Evolutionary conservation across 2,797 vertebrate genomes (phyloP).

Genomic region (Pantherophis alleghaniensis): DNA sequence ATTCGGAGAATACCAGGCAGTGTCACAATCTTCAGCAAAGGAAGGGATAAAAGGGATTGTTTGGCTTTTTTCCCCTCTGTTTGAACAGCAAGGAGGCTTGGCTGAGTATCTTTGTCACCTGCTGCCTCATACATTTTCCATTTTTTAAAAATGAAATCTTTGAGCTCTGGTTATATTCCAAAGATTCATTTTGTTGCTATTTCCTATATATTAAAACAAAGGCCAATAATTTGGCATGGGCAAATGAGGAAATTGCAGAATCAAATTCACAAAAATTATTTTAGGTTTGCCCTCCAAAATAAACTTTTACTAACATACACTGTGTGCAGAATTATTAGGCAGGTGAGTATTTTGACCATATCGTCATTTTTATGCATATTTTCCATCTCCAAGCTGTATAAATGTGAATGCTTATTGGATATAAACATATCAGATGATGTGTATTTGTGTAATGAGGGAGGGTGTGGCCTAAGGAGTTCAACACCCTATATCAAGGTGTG

Average conservation of each 20-base stretch:
- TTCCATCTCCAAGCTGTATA: too few species aligned
- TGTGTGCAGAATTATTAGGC: too few species aligned
- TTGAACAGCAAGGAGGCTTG: not conserved
- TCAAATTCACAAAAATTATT: not conserved
- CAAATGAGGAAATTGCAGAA: not conserved
- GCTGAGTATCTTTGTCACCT: not conserved
- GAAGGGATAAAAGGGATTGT: accelerated
- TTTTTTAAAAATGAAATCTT: accelerated
- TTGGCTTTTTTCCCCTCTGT: not conserved
- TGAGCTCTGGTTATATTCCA: not conserved
- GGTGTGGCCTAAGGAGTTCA: too few species aligned
- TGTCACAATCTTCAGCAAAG: not conserved
- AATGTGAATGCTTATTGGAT: too few species aligned
- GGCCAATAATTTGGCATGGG: not conserved
- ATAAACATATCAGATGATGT: too few species aligned
- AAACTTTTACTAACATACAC: not conserved
- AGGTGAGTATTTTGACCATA: too few species aligned
- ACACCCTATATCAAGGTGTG: too few species aligned
- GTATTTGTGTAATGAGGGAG: too few species aligned
- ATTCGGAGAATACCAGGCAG: not conserved
- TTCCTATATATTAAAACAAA: not conserved
- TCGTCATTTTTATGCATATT: too few species aligned
- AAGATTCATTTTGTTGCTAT: not conserved
- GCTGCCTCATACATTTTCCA: not conserved
- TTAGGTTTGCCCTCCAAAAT: not conserved